These are phyloP conservation scores for Monopterus albus DNA, from an alignment of 2,113 vertebrate species.

Conservation along the genomic window DNA sequence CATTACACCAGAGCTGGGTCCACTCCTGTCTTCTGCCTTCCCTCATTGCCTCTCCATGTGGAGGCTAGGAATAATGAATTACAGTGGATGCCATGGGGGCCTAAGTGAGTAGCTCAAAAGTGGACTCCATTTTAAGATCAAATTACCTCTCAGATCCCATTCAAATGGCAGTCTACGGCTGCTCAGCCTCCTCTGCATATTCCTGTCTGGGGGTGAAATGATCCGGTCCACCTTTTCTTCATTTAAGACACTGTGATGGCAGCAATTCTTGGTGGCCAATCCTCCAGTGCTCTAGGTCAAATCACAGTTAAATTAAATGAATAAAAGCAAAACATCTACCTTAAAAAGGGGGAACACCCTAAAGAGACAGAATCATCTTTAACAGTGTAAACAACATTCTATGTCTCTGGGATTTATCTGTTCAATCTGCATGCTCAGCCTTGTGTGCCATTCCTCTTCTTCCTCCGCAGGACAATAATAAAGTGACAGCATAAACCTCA, in stretches of 20 bases:
- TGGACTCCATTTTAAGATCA: constrained; percentile 79
- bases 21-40: constrained; percentile 76
- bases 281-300: constrained; percentile 8
- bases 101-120: constrained; percentile 64
- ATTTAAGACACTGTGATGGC: too few species aligned
- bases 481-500: constrained; percentile 70
- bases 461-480: constrained; percentile 66
- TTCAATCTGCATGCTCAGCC: constrained; percentile 63
- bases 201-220: constrained; percentile 41
- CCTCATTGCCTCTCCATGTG: constrained; percentile 69
- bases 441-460: constrained; percentile 61
- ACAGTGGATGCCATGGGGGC: constrained; percentile 75
- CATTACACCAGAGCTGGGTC: constrained; percentile 78
- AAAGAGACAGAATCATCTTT: constrained; percentile 17
- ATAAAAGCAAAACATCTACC: not conserved
- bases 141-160: constrained; percentile 77
- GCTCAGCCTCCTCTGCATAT: constrained; percentile 33
- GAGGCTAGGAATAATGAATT: constrained; percentile 78
- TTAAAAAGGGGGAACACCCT: constrained; percentile 1
- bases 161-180: constrained; percentile 71
- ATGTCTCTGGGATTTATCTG: constrained; percentile 58
- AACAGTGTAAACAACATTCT: constrained; percentile 40
- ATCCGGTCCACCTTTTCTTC: constrained; percentile 40
- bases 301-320: not conserved
- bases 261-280: constrained; percentile 5